Base-by-base conservation (phyloP, 2,888 invertebrate genomes). In the Rapana venosa region DNA sequence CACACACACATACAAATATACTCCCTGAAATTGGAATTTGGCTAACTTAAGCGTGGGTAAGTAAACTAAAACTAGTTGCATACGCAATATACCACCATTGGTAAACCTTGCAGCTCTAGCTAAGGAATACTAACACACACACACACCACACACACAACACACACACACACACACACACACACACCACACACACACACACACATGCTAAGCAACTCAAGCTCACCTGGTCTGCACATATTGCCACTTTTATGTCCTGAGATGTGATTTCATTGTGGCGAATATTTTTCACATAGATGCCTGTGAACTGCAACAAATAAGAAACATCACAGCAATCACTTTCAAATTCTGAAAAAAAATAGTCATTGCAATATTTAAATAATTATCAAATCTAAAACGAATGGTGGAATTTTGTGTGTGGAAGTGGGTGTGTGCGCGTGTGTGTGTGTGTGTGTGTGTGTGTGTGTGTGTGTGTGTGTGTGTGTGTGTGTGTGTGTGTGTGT, bases 181-280 rank as follows among this genome's bases (percentile, higher is more conserved):
- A 30, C 26, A 77, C 30, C n/a, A n/a, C 35, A 47, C 83, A 83
- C 83, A 83, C 83, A 83, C 47, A 74, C 74, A 58, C 58, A 85
- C 47, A 56, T 2, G 6, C 17, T 22, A 26, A 15, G 17, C 83
- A 47, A 32, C 30, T n/a, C 13, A 47, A 22, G 87, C 91, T 92
- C 87, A 98, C 99, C 97, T 98, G 98, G 96, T 99, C 99, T 89
- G 99, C 99, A 96, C 98, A 98, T 98, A 99, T 98, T 88, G 99
- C 99, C 90, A 99, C 99, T 97, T 98, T 98, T 95, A 99, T 98
- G 96, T 99, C 99, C 95, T 98, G 98, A 92, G 98, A 98, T 0
- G 98, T 98, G 95, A 99, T 98, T 96, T 98, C 98, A 81, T 97
- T 97, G 96, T 98, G 98, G 90, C 98, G 98, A 94, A 99, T 98